A percentile compares a stretch with the other conserved stretches of the same genome.
Conservation (phyloP, 2,113 vertebrate genomes). For the Datnioides undecimradiatus region DNA sequence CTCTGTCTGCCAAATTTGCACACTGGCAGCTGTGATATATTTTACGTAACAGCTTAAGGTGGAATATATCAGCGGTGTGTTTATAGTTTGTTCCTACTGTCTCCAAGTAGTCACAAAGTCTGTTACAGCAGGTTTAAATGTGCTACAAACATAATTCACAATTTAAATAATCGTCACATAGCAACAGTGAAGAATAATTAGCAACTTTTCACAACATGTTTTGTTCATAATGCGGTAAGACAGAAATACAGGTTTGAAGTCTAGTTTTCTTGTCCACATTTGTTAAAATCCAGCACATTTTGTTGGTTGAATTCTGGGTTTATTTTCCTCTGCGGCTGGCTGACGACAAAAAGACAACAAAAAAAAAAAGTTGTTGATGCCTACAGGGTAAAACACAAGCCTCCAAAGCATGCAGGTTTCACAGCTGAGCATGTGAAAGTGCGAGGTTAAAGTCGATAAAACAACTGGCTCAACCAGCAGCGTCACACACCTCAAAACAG, state of each 20-base stretch:
- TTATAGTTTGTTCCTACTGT: neutral
- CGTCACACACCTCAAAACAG: conserved; percentile 34
- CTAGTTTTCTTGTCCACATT: neutral
- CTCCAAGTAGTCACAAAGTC: neutral
- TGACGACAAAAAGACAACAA: conserved; percentile 22
- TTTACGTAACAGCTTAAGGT: neutral
- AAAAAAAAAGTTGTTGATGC: conserved; percentile 22
- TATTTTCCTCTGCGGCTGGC: neutral
- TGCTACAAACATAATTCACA: conserved; percentile 12
- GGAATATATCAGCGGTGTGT: neutral
- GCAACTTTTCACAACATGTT: neutral
- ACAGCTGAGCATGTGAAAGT: conserved; percentile 52
- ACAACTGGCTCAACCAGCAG: conserved; percentile 48
- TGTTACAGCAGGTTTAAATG: neutral
- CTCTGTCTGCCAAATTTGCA: neutral
- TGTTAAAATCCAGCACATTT: neutral
- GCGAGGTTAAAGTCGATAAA: conserved; percentile 28
- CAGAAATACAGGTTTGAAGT: neutral
- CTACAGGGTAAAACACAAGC: conserved; percentile 20
- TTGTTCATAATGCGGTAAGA: neutral
- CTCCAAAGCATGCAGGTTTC: conserved; percentile 18
- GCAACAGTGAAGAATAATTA: conserved; percentile 21
- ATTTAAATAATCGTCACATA: neutral
- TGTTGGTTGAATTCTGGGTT: neutral
- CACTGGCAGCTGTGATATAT: neutral